A percentile compares a stretch with the other conserved stretches of the same genome.
Conservation (phyloP, 2,888 invertebrate species). For the Calameuta idolon region DNA sequence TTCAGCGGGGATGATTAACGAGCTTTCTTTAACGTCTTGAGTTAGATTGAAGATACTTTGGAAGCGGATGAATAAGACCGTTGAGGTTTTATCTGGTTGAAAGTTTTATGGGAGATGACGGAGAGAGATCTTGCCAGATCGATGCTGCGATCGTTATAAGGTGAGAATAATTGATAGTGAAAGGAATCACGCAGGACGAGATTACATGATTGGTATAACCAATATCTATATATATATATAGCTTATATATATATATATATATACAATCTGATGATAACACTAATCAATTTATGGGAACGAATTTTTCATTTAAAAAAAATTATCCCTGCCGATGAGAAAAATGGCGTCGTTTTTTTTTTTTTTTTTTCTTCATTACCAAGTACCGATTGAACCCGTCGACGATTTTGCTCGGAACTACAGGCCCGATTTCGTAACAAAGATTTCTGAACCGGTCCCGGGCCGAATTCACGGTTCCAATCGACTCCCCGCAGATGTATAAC, state of each 20-base stretch:
- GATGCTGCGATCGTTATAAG: neutral
- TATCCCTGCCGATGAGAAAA: neutral
- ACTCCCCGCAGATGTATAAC: slow-evolving; percentile 30
- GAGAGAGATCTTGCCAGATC: neutral
- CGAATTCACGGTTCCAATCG: slow-evolving; percentile 47
- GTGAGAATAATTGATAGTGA: neutral
- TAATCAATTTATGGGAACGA: neutral
- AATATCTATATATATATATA: neutral
- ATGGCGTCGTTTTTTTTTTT: neutral
- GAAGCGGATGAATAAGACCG: neutral
- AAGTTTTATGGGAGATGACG: neutral
- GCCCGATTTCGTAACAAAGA: slow-evolving; percentile 38
- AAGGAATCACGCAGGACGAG: neutral
- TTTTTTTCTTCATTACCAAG: too few species aligned
- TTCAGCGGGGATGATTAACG: neutral
- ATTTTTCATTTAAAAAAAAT: neutral
- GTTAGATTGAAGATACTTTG: neutral
- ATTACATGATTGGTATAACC: neutral
- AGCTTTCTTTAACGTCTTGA: neutral
- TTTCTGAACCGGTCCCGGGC: slow-evolving; percentile 44
- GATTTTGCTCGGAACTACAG: slow-evolving; percentile 9
- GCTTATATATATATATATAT: too few species aligned
- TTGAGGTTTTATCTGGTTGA: neutral
- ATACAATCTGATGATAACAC: neutral
- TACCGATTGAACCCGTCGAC: neutral